Conservation (phyloP, 2,797 vertebrate genomes). For the Bradypus variegatus region DNA sequence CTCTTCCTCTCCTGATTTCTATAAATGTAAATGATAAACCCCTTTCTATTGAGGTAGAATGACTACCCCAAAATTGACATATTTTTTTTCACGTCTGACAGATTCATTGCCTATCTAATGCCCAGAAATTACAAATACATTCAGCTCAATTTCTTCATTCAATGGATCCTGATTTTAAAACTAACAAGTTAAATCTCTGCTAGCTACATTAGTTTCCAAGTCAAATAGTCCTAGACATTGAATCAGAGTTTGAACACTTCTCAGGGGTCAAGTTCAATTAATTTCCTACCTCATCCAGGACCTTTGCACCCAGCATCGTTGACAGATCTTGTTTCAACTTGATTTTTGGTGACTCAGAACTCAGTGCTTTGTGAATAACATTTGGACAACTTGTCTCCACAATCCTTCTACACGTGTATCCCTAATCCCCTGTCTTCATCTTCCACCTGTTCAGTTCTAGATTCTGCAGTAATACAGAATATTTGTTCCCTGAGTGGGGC, state of each 20-base stretch:
- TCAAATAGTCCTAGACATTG: not conserved
- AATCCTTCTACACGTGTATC: not conserved
- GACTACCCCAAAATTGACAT: not conserved
- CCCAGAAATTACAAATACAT: conserved; percentile 20
- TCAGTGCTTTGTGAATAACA: not conserved
- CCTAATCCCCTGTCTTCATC: not conserved
- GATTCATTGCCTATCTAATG: not conserved
- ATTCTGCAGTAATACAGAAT: not conserved
- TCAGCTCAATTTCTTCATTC: conserved; percentile 9
- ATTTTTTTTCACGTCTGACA: conserved; percentile 12
- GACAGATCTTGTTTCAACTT: not conserved
- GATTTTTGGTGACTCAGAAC: not conserved
- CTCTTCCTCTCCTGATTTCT: conserved; percentile 26
- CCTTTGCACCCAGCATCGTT: not conserved
- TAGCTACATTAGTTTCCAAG: not conserved
- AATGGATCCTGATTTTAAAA: conserved; percentile 23
- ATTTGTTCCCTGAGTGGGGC: not conserved
- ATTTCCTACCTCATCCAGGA: not conserved
- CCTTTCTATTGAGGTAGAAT: conserved; percentile 14
- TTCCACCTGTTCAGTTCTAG: not conserved
- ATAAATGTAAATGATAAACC: conserved; percentile 39
- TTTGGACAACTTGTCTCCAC: not conserved
- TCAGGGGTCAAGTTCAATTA: not conserved
- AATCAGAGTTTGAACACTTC: not conserved
- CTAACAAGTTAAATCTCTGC: not conserved